Evolutionary conservation across 2,113 vertebrate species (phyloP), one percentile per base, ranked within the genome.

Genomic region (Dendropsophus ebraccatus): DNA sequence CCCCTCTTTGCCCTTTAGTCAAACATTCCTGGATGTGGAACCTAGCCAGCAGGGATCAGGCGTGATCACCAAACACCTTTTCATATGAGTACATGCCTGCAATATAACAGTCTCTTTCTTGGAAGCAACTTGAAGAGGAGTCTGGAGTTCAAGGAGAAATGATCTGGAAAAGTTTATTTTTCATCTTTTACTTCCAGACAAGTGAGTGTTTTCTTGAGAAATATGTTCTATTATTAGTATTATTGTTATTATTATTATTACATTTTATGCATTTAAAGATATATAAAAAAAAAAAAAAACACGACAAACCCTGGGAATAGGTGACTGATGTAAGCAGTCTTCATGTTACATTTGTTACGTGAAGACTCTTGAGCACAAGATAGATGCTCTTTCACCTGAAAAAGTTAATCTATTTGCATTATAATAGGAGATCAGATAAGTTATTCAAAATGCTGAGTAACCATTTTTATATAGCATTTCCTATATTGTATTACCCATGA

Each of bases 41-140:
- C 76, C 65, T 80, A 54, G 60, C 84, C 84, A 86, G 84, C 65
- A 86, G 75, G 77, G 84, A 69, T 75, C 76, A 80, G 62, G 25
- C 13, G 25, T 81, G 75, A 58, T 72, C 84, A 86, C n/a, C 25
- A 49, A 52, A 80, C 47, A 79, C 60, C 76, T 80, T 86, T 83
- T 73, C 62, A 80, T 80, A 81, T 60, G 73, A 47, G 35, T 25
- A 62, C 17, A 54, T 45, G 50, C 21, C 75, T 37, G 25, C 25
- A 60, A 47, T 60, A 45, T 23, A 78, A 72, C 60, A 37, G 74
- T 60, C 62, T 76, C 69, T 72, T 72, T 70, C 35, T 70, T 45
- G 8, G 35, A 86, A 87, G 41, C 28, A 70, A n/a, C 56, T 76
- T 81, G 75, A 23, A 78, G 73, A 60, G 62, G 62, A 69, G 49